phyloP scores from a whole-genome alignment of 1,140 invertebrate species.

The Drosophila sp. region DNA sequence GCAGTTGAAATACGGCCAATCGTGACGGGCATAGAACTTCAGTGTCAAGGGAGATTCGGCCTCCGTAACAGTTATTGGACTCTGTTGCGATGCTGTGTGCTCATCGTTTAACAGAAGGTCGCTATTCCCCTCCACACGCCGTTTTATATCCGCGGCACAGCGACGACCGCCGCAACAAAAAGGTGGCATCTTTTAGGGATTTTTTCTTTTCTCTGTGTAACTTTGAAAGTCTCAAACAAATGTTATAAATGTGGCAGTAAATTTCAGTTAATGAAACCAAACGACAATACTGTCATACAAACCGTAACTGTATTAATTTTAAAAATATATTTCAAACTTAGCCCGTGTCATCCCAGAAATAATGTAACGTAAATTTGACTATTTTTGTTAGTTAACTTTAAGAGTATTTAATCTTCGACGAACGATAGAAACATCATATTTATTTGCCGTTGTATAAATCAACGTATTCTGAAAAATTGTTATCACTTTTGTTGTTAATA shows the following conservation, averaged over 20 bases:
- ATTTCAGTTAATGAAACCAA: not conserved
- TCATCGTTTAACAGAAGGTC: not conserved
- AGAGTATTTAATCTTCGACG: not conserved
- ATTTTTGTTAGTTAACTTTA: not conserved
- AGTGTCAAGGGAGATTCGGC: slow-evolving; percentile 52
- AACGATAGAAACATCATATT: no score
- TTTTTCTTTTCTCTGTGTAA: not conserved
- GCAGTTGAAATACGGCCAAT: slow-evolving; percentile 66
- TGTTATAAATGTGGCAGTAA: not conserved
- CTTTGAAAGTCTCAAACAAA: slow-evolving; percentile 20
- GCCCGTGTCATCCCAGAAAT: no score
- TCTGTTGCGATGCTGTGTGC: not conserved
- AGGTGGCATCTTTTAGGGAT: slow-evolving; percentile 46
- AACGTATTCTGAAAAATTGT: not conserved
- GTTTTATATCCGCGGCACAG: slow-evolving; percentile 44
- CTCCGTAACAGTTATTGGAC: slow-evolving; percentile 27
- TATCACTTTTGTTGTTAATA: not conserved
- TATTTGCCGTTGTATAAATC: not conserved
- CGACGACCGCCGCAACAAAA: slow-evolving; percentile 65
- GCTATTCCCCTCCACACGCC: not conserved
- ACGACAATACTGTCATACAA: no score
- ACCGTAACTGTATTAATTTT: no score
- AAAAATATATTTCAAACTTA: no score
- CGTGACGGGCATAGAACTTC: slow-evolving; percentile 70
- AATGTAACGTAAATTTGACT: no score